Evolutionary conservation across 2,888 invertebrate genomes (phyloP).

Genomic region (Lasioglossum figueresi): DNA sequence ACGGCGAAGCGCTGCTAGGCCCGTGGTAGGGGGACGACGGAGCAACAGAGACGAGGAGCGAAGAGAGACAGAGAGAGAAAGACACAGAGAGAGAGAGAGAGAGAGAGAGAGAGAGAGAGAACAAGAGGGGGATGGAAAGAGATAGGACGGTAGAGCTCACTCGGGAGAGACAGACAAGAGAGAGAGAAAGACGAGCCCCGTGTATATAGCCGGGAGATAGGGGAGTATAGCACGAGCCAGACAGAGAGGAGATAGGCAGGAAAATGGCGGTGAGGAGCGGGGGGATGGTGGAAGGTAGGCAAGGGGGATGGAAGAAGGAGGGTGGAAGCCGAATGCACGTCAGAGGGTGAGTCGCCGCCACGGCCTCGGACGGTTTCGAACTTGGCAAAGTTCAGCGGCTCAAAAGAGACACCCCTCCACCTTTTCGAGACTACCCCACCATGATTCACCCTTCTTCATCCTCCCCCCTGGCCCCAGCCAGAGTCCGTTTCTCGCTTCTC

Average conservation of each 20-base stretch:
- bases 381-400: conserved; percentile 82
- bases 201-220: conserved; percentile 9
- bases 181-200: conserved; percentile 22
- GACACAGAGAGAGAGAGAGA: conserved; percentile 31
- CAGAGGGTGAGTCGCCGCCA: conserved; percentile 67
- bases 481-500: conserved; percentile 49
- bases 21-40: conserved; percentile 39
- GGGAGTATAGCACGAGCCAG: conserved; percentile 3
- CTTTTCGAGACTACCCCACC: conserved; percentile 66
- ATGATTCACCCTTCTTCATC: conserved; percentile 65
- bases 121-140: neutral
- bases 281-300: neutral
- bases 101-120: conserved; percentile 26
- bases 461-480: conserved; percentile 1
- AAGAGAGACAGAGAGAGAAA: conserved; percentile 31
- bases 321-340: conserved; percentile 53
- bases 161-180: conserved; percentile 30
- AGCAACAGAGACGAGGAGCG: conserved; percentile 16
- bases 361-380: conserved; percentile 78
- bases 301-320: conserved; percentile 34
- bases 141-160: neutral
- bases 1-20: conserved; percentile 56
- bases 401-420: conserved; percentile 77
- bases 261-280: conserved; percentile 20
- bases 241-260: conserved; percentile 30